Base-by-base conservation (phyloP, 2,113 vertebrate genomes). In the Pachypanchax playfairii region DNA sequence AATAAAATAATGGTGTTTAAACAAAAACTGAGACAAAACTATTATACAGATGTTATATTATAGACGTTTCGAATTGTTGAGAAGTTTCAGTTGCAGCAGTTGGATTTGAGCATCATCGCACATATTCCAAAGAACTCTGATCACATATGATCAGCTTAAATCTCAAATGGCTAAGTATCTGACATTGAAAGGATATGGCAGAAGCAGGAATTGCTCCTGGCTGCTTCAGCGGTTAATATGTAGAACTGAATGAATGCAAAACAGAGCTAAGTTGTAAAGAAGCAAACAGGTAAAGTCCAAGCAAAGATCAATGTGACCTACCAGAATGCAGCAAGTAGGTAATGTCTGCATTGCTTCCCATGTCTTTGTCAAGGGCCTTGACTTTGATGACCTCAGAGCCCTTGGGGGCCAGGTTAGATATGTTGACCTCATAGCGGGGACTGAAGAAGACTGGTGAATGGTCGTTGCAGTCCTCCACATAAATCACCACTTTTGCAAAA, bases 251-350 rank as follows among this genome's bases (percentile, higher is more conserved):
- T 61, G 46, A 67, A 47, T 53, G 51, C 33, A 59, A 73, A 59
- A 14, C 9, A 35, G 29, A 15, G 14, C 18, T 33, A 9, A 49
- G 43, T 49, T 35, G 14, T 36, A 47, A 28, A 38, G 2, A 6
- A 54, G 15, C 20, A 24, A 17, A 11, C 33, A 20, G 31, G 50
- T 61, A 33, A 46, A 54, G 63, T 21, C 46, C 25, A 22, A 56
- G 56, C 41, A 17, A 12, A 38, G 9, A 4, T 5, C 8, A 1
- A 8, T 17, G 10, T 18, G n/a, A 25, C 76, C 86, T 70, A 99
- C 97, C 96, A 75, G 95, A 92, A 83, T 95, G 93, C 70, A 99
- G 81, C n/a, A 92, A 92, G 67, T 98, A 98, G 73, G 46, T 91
- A 78, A 98, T 88, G 65, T 96, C 91, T 6, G 94, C 94, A 0